These are phyloP conservation scores for Redunca redunca DNA, from an alignment of 2,113 vertebrate species.

Conservation along the genomic window DNA sequence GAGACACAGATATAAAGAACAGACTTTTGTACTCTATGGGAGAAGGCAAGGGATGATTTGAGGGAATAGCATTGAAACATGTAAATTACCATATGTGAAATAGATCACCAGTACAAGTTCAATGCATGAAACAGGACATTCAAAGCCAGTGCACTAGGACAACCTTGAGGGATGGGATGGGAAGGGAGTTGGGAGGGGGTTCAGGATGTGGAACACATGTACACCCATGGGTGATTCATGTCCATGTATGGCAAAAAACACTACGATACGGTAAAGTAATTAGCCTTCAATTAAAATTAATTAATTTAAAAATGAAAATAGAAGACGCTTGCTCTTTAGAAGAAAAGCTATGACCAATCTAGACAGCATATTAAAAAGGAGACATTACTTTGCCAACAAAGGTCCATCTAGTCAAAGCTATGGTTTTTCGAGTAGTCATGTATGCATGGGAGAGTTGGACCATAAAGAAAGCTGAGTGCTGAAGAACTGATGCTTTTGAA, in stretches of 20 bases:
- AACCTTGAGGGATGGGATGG: neutral
- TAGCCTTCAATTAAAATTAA: neutral
- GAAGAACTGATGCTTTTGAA: neutral
- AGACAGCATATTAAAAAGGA: neutral
- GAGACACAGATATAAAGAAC: neutral
- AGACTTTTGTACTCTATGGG: neutral
- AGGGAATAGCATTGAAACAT: neutral
- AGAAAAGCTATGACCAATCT: neutral
- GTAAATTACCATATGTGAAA: neutral
- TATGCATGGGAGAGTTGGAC: neutral
- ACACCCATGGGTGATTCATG: neutral
- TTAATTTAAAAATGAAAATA: neutral
- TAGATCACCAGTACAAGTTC: neutral
- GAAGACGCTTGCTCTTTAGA: neutral
- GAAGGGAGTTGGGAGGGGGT: neutral
- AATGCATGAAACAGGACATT: neutral
- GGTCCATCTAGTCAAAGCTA: neutral
- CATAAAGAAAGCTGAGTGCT: neutral
- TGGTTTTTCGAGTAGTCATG: neutral
- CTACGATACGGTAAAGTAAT: neutral
- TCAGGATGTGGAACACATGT: neutral
- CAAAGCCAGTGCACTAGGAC: accelerated
- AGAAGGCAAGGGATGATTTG: neutral
- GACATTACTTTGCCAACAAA: neutral
- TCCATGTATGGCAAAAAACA: neutral